These are phyloP conservation scores for Rhagonycha fulva DNA, from an alignment of 2,888 invertebrate genomes.

Conservation along the genomic window DNA sequence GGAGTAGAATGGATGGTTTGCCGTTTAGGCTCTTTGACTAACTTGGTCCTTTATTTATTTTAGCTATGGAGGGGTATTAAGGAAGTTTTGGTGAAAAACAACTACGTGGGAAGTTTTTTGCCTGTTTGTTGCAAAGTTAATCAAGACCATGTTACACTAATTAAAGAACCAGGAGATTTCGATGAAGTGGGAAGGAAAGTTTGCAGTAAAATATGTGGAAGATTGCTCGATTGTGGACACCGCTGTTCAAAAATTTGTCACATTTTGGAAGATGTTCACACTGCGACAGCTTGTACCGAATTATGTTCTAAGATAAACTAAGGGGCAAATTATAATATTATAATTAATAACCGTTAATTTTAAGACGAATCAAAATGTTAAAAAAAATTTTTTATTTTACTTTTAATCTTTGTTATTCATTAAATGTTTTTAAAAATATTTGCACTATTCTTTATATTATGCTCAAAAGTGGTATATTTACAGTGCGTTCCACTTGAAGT, in stretches of 20 bases:
- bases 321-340: too few relatives aligned
- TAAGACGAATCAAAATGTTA: too few relatives aligned
- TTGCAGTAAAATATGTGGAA: conserved; percentile 20
- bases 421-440: too few relatives aligned
- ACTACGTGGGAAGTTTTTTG: not conserved
- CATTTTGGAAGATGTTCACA: conserved; percentile 60
- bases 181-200: conserved; percentile 61
- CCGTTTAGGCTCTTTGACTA: too few relatives aligned
- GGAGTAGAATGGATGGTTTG: too few relatives aligned
- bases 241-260: conserved; percentile 66
- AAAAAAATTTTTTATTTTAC: too few relatives aligned
- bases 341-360: too few relatives aligned
- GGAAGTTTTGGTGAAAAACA: not conserved
- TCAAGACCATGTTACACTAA: conserved; percentile 51
- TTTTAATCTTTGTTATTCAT: too few relatives aligned
- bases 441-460: too few relatives aligned
- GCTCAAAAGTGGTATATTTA: too few relatives aligned
- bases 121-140: conserved; percentile 61
- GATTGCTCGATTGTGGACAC: conserved; percentile 63
- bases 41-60: not conserved
- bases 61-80: not conserved
- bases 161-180: conserved; percentile 54
- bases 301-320: conserved; percentile 61
- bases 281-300: conserved; percentile 54
- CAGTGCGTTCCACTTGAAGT: too few relatives aligned